These are phyloP conservation scores for Capreolus pygargus DNA, from an alignment of 2,113 vertebrate species.

Conservation along the genomic window DNA sequence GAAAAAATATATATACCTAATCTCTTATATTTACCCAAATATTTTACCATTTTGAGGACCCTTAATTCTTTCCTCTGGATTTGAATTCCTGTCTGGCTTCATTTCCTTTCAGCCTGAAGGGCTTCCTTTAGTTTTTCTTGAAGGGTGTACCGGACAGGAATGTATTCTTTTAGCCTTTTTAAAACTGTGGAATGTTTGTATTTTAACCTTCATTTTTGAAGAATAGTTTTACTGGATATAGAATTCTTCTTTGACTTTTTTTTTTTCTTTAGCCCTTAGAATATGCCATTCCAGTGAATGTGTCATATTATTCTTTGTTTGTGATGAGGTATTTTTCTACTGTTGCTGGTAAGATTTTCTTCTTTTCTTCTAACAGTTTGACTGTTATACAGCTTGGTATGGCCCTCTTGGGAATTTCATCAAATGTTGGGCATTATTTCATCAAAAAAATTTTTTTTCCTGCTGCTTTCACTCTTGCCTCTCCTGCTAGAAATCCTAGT, in stretches of 20 bases:
- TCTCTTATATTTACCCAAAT: not conserved
- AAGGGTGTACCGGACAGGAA: not conserved
- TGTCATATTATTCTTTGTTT: not conserved
- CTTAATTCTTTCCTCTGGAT: not conserved
- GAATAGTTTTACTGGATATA: not conserved
- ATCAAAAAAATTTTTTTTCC: not conserved
- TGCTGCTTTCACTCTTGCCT: not conserved
- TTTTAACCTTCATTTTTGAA: not conserved
- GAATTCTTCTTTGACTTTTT: not conserved
- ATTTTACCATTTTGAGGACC: not conserved
- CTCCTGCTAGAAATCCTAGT: not conserved
- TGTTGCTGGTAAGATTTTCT: not conserved
- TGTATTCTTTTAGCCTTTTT: not conserved
- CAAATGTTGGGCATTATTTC: not conserved
- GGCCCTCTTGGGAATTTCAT: not conserved
- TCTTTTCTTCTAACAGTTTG: not conserved
- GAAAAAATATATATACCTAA: not conserved
- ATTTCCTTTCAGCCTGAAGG: not conserved
- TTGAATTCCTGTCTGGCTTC: not conserved
- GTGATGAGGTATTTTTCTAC: not conserved
- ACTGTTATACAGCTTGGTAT: not conserved
- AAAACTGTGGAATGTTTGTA: not conserved
- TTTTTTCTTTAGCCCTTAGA: not conserved
- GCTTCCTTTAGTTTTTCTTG: not conserved
- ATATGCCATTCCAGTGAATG: not conserved